phyloP scores from a whole-genome alignment of 1,140 invertebrate genomes.

The Steinernema feltiae region DNA sequence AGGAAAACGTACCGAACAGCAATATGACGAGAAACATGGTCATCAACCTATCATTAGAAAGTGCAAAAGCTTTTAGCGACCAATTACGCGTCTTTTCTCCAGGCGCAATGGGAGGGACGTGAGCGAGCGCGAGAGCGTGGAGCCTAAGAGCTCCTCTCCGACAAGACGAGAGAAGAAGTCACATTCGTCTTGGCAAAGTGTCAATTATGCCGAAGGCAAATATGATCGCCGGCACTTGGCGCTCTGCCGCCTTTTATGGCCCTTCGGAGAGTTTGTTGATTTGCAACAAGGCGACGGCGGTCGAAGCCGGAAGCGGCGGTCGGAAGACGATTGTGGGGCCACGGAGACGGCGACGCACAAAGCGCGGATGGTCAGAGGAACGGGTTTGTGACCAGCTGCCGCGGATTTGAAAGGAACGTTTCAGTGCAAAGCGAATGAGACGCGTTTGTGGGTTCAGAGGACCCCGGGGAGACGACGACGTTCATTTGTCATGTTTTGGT shows the following conservation, averaged over 20 bases:
- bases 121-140: neutral
- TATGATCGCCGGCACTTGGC: constrained; percentile 10
- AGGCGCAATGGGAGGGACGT: neutral
- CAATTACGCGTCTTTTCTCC: neutral
- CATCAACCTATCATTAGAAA: constrained; percentile 10
- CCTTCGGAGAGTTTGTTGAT: constrained; percentile 3
- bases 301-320: no score
- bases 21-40: neutral
- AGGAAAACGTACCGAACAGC: neutral
- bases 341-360: no score
- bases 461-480: no score
- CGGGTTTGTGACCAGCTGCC: no score
- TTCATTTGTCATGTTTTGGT: no score
- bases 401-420: no score
- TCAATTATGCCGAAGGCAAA: constrained; percentile 13
- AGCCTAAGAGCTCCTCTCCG: neutral
- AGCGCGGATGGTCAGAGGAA: no score
- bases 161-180: constrained; percentile 3
- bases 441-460: no score
- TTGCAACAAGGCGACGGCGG: constrained; percentile 3
- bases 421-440: no score
- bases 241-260: constrained; percentile 7
- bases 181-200: constrained; percentile 10
- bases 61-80: constrained; percentile 13
- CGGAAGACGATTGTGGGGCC: no score